These are phyloP conservation scores for Eupithecia subfuscata DNA, from an alignment of 2,888 invertebrate genomes.

Conservation along the genomic window DNA sequence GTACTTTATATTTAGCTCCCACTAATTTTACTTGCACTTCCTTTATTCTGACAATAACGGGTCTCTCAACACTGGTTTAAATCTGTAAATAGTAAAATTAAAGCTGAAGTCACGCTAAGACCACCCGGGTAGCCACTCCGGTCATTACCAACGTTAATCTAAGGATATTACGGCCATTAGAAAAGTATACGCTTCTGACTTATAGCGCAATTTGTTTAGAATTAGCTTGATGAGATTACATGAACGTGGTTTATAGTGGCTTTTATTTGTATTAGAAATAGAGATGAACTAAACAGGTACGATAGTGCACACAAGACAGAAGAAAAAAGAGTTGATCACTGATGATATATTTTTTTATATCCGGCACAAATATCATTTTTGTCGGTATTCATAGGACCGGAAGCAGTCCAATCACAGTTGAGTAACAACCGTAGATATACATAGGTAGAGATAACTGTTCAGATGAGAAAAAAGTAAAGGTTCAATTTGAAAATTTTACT, in stretches of 20 bases:
- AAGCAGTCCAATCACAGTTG: too few species aligned
- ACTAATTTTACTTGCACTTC: too few species aligned
- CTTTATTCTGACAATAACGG: background rate
- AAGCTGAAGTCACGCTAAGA: conserved; percentile 39
- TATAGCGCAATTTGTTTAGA: conserved; percentile 34
- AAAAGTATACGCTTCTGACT: conserved; percentile 45
- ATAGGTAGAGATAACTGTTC: too few species aligned
- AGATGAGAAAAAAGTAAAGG: too few species aligned
- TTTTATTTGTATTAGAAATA: conserved; percentile 2
- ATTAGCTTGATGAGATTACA: conserved; percentile 18
- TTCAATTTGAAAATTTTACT: background rate
- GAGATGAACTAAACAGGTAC: too few species aligned
- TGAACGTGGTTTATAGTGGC: background rate
- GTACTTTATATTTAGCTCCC: too few species aligned
- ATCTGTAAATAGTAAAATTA: background rate
- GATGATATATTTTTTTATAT: too few species aligned
- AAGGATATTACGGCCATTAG: conserved; percentile 54
- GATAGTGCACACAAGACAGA: background rate
- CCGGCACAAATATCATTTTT: too few species aligned
- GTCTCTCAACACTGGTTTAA: background rate
- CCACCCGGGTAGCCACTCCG: conserved; percentile 56
- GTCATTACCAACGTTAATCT: conserved; percentile 46
- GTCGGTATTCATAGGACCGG: too few species aligned
- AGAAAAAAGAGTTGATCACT: too few species aligned
- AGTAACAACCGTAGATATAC: too few species aligned